Percentiles rank a stretch among this genome's conserved stretches.
phyloP scores from a whole-genome alignment of 2,113 vertebrate genomes.

The Okapia johnstoni region DNA sequence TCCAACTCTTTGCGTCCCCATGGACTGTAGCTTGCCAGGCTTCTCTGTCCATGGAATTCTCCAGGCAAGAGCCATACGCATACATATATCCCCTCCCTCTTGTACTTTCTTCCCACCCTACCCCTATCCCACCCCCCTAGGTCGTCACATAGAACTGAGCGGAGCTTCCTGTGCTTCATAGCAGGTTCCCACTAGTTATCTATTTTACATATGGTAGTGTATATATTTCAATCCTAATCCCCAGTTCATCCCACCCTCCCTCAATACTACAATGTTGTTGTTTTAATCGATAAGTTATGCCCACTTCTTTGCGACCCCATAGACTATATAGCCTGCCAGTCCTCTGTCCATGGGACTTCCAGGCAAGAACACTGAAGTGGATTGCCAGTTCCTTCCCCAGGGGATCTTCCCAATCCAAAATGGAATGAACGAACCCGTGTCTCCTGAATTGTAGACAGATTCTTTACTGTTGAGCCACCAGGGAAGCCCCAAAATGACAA shows the following conservation, averaged over 20 bases:
- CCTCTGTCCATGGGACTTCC: background rate
- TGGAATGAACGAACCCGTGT: fast-evolving
- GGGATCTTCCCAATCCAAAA: background rate
- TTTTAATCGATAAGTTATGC: background rate
- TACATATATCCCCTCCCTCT: background rate
- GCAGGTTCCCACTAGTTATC: background rate
- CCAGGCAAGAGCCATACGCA: background rate
- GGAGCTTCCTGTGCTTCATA: background rate
- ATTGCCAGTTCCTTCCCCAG: background rate
- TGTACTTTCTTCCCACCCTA: background rate
- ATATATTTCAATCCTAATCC: background rate
- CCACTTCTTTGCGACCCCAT: background rate
- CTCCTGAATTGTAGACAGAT: background rate
- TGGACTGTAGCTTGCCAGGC: too few relatives aligned
- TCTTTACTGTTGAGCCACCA: background rate
- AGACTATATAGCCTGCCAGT: background rate
- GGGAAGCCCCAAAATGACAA: background rate
- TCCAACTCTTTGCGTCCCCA: too few relatives aligned
- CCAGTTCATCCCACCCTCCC: background rate
- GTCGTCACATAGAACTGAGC: background rate
- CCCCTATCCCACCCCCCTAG: background rate
- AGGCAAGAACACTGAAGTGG: background rate
- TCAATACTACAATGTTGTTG: background rate
- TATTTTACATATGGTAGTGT: background rate
- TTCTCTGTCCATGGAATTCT: too few relatives aligned